Evolutionary conservation across 2,797 vertebrate species (phyloP).

Genomic region (Gymnoscopelus braueri): DNA sequence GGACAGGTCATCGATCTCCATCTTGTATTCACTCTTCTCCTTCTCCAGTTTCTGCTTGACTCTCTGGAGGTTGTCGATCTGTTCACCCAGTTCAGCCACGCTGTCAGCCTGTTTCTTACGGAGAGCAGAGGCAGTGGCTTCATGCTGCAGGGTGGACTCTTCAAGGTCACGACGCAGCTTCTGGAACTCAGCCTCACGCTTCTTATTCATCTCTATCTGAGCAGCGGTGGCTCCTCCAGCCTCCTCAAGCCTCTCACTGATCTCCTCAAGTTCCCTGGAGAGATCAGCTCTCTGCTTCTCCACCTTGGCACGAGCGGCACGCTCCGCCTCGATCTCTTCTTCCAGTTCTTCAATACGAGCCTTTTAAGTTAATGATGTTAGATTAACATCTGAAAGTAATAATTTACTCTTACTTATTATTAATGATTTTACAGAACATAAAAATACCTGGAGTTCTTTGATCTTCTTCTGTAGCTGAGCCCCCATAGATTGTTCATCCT

Average conservation of each 20-base stretch:
- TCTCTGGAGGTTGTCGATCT: slow-evolving; percentile 88
- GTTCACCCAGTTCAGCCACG: slow-evolving; percentile 85
- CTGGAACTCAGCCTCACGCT: slow-evolving; percentile 87
- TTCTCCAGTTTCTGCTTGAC: slow-evolving; percentile 91
- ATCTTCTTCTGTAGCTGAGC: slow-evolving; percentile 76
- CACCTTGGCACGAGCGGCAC: slow-evolving; percentile 75
- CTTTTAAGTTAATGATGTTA: slow-evolving; percentile 57
- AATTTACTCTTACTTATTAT: background rate
- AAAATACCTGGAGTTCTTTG: slow-evolving; percentile 83
- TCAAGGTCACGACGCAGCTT: slow-evolving; percentile 85
- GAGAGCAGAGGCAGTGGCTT: slow-evolving; percentile 80
- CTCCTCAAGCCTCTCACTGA: slow-evolving; percentile 31
- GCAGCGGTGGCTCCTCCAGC: slow-evolving; percentile 82
- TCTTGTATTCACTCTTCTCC: slow-evolving; percentile 89
- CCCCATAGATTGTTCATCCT: slow-evolving; percentile 83
- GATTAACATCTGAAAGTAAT: background rate
- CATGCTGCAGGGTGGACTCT: slow-evolving; percentile 87
- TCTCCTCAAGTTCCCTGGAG: slow-evolving; percentile 81
- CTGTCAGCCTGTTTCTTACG: slow-evolving; percentile 87
- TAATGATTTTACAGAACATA: background rate
- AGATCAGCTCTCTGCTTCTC: slow-evolving; percentile 85
- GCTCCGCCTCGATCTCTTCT: slow-evolving; percentile 88
- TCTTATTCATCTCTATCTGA: slow-evolving; percentile 88
- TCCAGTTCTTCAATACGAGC: slow-evolving; percentile 88
- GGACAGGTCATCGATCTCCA: slow-evolving; percentile 87